Evolutionary conservation across 2,797 vertebrate species (phyloP).

Genomic region (Muscicapa striata): DNA sequence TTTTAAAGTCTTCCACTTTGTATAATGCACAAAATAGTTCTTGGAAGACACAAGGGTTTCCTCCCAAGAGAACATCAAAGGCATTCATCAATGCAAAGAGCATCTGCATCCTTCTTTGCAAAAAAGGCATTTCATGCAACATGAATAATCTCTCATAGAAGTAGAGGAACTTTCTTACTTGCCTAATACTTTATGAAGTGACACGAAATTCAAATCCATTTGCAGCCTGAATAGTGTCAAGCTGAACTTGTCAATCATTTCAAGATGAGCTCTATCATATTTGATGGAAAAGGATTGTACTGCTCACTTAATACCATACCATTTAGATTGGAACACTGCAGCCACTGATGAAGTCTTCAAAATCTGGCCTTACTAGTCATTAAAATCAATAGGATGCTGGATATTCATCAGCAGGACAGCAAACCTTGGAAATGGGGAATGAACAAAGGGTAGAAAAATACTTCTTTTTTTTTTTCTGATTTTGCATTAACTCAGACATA

Average conservation of each 20-base stretch:
- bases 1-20: not conserved
- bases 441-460: not conserved
- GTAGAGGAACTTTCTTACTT: not conserved
- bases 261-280: not conserved
- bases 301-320: not conserved
- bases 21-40: not conserved
- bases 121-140: not conserved
- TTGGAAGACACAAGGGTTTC: not conserved
- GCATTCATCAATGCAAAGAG: not conserved
- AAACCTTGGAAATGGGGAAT: rapidly evolving
- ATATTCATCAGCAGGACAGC: not conserved
- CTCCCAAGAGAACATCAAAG: not conserved
- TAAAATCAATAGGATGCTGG: not conserved
- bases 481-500: not conserved
- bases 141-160: not conserved
- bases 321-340: not conserved
- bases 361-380: not conserved
- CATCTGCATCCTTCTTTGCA: not conserved
- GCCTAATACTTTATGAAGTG: not conserved
- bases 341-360: not conserved
- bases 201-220: not conserved
- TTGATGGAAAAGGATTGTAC: not conserved
- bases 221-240: not conserved
- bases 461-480: not conserved
- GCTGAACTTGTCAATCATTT: not conserved